These are phyloP conservation scores for Bubo blakistoni DNA, from an alignment of 2,113 vertebrate genomes.

Conservation along the genomic window DNA sequence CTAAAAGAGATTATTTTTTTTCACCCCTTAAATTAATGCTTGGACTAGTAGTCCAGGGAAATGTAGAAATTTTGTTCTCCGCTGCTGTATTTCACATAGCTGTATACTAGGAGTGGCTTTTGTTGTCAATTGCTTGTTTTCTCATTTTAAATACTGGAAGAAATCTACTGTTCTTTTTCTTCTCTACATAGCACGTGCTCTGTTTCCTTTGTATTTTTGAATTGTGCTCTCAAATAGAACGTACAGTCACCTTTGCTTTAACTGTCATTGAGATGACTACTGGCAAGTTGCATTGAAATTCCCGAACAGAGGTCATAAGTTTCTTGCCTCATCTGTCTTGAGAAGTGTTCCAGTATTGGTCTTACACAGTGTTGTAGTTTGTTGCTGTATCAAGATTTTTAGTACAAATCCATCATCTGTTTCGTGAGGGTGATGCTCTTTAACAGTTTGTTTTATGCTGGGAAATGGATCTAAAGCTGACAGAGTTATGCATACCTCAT, in stretches of 20 bases:
- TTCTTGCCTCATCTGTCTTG: not conserved
- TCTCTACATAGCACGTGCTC: not conserved
- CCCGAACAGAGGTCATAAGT: not conserved
- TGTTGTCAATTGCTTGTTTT: not conserved
- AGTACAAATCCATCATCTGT: not conserved
- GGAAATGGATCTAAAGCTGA: not conserved
- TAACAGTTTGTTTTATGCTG: not conserved
- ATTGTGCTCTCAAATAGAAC: not conserved
- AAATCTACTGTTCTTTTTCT: not conserved
- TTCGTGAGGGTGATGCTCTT: not conserved
- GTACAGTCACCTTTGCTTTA: not conserved
- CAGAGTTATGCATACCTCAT: not conserved
- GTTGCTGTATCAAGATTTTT: not conserved
- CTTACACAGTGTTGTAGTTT: not conserved
- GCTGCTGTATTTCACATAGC: not conserved
- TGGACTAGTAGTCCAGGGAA: not conserved
- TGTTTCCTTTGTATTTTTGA: not conserved
- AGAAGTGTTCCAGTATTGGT: not conserved
- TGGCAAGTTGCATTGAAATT: not conserved
- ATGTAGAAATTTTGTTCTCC: not conserved
- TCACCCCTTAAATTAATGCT: not conserved
- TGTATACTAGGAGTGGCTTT: not conserved
- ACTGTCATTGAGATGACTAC: not conserved
- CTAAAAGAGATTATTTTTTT: not conserved
- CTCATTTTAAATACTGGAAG: not conserved